These are phyloP conservation scores for Rachycentron canadum DNA, from an alignment of 2,797 vertebrate species.

Conservation along the genomic window DNA sequence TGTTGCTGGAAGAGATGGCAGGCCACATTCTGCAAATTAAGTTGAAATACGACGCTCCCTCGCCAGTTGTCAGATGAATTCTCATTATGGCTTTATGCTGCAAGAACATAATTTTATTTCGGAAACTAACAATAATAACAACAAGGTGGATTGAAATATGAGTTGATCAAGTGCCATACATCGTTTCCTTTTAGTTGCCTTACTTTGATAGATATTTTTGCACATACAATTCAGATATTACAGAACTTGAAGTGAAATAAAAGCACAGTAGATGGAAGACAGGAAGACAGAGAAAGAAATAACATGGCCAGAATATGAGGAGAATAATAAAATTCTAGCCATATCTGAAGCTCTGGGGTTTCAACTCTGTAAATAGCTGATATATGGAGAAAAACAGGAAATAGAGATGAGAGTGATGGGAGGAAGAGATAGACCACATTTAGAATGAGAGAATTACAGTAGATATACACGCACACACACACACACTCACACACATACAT, in stretches of 20 bases:
- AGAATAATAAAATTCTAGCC: constrained; percentile 56
- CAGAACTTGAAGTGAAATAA: constrained; percentile 11
- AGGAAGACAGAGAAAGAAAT: constrained; percentile 28
- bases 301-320: constrained; percentile 34
- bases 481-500: constrained; percentile 21
- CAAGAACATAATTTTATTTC: constrained; percentile 2
- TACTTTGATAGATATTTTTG: not conserved
- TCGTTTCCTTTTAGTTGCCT: not conserved
- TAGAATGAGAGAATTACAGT: constrained; percentile 62
- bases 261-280: constrained; percentile 11
- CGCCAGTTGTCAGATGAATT: constrained; percentile 10
- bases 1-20: constrained; percentile 16
- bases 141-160: not conserved
- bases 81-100: constrained; percentile 20
- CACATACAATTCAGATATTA: constrained; percentile 19
- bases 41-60: constrained; percentile 25
- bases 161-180: not conserved
- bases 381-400: constrained; percentile 74
- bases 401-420: constrained; percentile 68
- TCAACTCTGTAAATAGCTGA: constrained; percentile 68
- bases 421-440: constrained; percentile 51
- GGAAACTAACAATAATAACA: not conserved
- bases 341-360: constrained; percentile 53
- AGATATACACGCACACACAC: constrained; percentile 17
- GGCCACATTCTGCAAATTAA: constrained; percentile 40